Conservation (phyloP, 2,888 invertebrate genomes). For the Cantharis rufa region DNA sequence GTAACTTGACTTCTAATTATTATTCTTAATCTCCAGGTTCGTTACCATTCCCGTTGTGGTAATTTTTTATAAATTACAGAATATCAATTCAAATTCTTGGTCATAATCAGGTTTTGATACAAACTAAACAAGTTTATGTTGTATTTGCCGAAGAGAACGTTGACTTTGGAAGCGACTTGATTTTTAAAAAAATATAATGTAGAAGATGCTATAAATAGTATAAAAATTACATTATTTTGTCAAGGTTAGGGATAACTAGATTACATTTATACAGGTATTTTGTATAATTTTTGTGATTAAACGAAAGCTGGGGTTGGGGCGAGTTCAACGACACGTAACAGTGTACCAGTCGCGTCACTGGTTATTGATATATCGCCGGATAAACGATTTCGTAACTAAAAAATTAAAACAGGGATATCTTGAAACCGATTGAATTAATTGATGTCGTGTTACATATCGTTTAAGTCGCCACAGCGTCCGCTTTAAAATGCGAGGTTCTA, state of each 20-base stretch:
- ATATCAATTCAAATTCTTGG: not conserved
- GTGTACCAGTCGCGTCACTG: not conserved
- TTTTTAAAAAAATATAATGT: not conserved
- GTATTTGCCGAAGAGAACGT: slow-evolving; percentile 1
- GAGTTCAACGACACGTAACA: not conserved
- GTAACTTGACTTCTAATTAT: not conserved
- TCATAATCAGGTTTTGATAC: not conserved
- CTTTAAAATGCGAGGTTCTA: not conserved
- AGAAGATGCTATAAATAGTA: too few species aligned
- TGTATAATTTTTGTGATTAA: not conserved
- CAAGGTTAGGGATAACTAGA: not conserved
- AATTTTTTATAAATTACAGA: not conserved
- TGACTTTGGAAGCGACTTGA: not conserved
- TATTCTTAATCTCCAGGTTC: not conserved
- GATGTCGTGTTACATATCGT: not conserved
- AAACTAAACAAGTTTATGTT: not conserved
- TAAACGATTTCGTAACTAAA: not conserved
- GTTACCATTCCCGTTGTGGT: not conserved
- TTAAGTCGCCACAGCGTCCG: not conserved
- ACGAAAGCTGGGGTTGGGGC: not conserved
- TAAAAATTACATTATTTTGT: not conserved
- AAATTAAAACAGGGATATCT: not conserved
- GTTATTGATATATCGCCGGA: not conserved
- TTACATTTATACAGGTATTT: not conserved
- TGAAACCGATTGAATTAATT: not conserved